These are phyloP conservation scores for Idaea dimidiata DNA, from an alignment of 2,888 invertebrate species.

Conservation along the genomic window DNA sequence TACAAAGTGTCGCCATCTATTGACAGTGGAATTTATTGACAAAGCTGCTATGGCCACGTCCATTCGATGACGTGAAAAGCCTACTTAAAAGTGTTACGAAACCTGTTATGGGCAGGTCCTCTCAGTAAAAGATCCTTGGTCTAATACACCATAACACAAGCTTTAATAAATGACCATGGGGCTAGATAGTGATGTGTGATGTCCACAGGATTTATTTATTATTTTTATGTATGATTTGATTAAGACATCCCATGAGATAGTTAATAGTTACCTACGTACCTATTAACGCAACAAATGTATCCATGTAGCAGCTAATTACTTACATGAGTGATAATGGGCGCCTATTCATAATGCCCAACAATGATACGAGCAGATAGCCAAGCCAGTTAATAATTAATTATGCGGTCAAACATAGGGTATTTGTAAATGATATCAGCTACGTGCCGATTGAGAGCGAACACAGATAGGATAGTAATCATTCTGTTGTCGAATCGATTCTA, in stretches of 20 bases:
- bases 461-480: constrained; percentile 11
- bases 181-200: too few species aligned
- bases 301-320: not conserved
- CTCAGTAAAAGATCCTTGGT: too few species aligned
- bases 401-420: not conserved
- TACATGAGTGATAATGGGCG: not conserved
- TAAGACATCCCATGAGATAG: not conserved
- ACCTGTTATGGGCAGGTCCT: too few species aligned
- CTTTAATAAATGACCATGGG: too few species aligned
- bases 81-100: too few species aligned
- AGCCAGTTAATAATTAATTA: not conserved
- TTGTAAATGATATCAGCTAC: not conserved
- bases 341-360: not conserved
- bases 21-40: too few species aligned
- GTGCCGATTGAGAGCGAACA: not conserved
- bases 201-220: too few species aligned
- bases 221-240: too few species aligned
- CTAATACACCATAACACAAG: too few species aligned
- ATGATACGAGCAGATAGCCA: not conserved
- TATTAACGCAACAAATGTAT: not conserved
- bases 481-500: constrained; percentile 17
- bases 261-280: not conserved
- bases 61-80: too few species aligned
- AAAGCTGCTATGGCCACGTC: too few species aligned
- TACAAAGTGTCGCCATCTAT: too few species aligned